Evolutionary conservation across 2,797 vertebrate species (phyloP).

Genomic region (Natrix natrix): DNA sequence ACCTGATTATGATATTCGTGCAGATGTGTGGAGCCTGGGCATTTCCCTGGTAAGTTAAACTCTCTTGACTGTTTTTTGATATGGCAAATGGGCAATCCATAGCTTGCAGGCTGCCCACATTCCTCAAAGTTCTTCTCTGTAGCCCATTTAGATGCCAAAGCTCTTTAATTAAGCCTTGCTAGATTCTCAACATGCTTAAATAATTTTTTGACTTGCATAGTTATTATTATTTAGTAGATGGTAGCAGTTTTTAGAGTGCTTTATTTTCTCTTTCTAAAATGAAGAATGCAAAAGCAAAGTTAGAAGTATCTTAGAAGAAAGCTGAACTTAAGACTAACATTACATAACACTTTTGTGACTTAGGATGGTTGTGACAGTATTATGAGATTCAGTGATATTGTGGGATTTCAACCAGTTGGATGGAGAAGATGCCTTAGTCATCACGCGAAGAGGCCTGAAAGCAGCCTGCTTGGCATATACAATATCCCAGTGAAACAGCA

Average conservation of each 20-base stretch:
- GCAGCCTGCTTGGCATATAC: neutral
- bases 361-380: neutral
- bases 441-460: neutral
- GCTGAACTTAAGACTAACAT: neutral
- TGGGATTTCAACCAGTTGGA: neutral
- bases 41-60: slow-evolving; percentile 85
- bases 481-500: neutral
- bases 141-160: neutral
- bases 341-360: neutral
- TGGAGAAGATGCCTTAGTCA: neutral
- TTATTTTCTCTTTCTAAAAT: neutral
- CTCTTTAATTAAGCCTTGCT: neutral
- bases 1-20: slow-evolving; percentile 94
- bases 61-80: neutral
- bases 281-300: neutral
- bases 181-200: neutral
- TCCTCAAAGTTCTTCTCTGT: neutral
- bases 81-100: neutral
- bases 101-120: neutral
- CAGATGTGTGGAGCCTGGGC: slow-evolving; percentile 95
- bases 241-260: neutral
- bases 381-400: neutral
- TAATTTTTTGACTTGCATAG: neutral
- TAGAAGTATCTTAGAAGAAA: neutral
- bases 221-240: neutral